phyloP scores from a whole-genome alignment of 2,113 vertebrate genomes.

The Upupa epops region DNA sequence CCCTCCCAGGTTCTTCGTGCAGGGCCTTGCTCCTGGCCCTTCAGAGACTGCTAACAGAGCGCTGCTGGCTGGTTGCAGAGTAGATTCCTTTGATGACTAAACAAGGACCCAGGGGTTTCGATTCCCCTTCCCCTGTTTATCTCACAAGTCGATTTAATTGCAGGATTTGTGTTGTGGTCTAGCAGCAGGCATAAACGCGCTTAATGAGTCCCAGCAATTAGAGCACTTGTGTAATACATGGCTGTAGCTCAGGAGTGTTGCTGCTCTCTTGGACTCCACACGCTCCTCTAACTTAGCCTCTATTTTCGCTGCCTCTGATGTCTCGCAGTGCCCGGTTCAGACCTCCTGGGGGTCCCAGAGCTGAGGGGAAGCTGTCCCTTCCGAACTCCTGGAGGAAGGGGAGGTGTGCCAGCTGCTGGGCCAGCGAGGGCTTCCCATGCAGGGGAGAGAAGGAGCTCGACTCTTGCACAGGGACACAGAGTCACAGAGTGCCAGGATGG shows the following conservation, averaged over 20 bases:
- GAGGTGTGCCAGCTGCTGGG: neutral
- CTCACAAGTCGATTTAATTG: neutral
- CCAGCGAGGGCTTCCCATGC: neutral
- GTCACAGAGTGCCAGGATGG: no score
- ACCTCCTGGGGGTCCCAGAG: neutral
- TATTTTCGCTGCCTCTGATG: neutral
- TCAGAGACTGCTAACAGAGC: slow-evolving; percentile 14
- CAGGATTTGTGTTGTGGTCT: neutral
- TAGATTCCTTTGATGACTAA: slow-evolving; percentile 38
- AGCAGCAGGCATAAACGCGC: neutral
- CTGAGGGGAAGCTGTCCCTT: neutral
- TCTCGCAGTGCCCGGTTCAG: neutral
- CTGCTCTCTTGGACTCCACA: neutral
- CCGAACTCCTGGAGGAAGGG: neutral
- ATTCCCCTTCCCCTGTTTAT: neutral
- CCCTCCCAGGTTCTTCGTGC: neutral
- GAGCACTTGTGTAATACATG: neutral
- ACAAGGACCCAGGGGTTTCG: slow-evolving; percentile 1
- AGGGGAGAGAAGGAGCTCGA: neutral
- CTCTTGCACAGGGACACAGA: no score
- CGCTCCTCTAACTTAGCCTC: neutral
- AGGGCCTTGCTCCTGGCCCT: neutral
- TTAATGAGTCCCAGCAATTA: neutral
- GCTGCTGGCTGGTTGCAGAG: neutral
- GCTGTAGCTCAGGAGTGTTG: neutral